Base-by-base conservation (phyloP, 37 sponge, comb jelly and placozoan species). In the Diacarnus erythraeanus region DNA sequence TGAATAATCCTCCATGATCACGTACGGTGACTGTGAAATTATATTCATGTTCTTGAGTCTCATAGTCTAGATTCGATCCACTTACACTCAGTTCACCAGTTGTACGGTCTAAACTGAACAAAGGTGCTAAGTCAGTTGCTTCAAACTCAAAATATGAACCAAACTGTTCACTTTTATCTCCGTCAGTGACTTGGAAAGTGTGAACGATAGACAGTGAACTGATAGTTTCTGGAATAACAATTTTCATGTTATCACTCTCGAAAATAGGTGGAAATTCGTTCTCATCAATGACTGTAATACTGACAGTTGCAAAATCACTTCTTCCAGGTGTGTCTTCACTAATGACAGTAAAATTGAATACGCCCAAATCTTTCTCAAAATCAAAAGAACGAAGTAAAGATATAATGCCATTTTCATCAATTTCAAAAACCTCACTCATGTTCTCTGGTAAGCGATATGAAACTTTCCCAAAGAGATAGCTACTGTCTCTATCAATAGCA, bases 401-500 rank as follows among this genome's bases (percentile, higher is more conserved):
- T 36, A 91, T 78, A 3, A 56, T 41, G 0, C 85, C 85, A 25
- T 82, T 38, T 27, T 37, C 22, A 22, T 42, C 51, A 60, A 77
- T 59, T 3, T 21, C 59, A 77, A 84, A 84, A 42, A 54, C 63
- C 1, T 25, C 30, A 41, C 3, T 36, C 1, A 25, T 0, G 4
- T 38, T 21, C 64, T 69, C 70, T 18, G 26, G 20, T 54, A 89
- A 15, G 40, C 54, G 35, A 64, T 64, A 82, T 33, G 38, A 61
- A 5, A 89, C 31, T 0, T 42, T 3, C 15, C 66, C 78, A 43
- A 57, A 89, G 1, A 27, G 40, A n/a, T 72, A 54, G 69, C 68
- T 66, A 17, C 68, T 75, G 68, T 89, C 89, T 3, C 67, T 79
- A 57, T 89, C 89, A 60, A 72, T 72, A 30, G 89, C 89, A 39